Evolutionary conservation across 2,113 vertebrate genomes (phyloP).

Genomic region (Amphiprion percula): DNA sequence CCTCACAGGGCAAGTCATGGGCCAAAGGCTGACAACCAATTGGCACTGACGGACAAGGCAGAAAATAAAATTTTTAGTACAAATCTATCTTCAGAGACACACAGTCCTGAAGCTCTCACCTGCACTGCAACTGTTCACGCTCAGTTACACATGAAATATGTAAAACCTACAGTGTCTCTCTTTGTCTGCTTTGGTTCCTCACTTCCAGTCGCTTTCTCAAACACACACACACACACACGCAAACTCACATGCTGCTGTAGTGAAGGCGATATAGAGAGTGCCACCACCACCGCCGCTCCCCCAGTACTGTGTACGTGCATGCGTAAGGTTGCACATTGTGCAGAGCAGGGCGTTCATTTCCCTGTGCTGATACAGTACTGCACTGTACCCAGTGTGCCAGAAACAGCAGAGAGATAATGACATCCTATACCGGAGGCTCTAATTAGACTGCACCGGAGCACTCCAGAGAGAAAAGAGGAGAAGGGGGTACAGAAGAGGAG

Average conservation of each 20-base stretch:
- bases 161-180: constrained; percentile 19
- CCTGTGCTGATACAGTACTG: constrained; percentile 72
- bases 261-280: constrained; percentile 20
- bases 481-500: constrained; percentile 30
- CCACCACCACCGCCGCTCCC: neutral
- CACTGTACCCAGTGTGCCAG: constrained; percentile 72
- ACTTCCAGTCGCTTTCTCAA: constrained; percentile 3
- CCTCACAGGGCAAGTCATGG: constrained; percentile 43
- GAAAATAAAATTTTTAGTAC: constrained; percentile 59
- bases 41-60: constrained; percentile 60
- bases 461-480: constrained; percentile 56
- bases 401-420: constrained; percentile 76
- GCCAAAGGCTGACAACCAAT: constrained; percentile 50
- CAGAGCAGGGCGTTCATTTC: constrained; percentile 53
- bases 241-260: constrained; percentile 28
- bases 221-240: neutral
- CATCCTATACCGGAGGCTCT: constrained; percentile 79
- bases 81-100: constrained; percentile 50
- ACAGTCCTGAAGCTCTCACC: constrained; percentile 28
- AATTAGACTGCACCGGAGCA: constrained; percentile 77
- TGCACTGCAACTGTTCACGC: constrained; percentile 7
- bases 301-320: constrained; percentile 14
- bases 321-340: constrained; percentile 17
- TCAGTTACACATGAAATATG: constrained; percentile 25
- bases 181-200: constrained; percentile 30